Percentiles rank a stretch among this genome's conserved stretches.
Conservation (phyloP, 2,888 invertebrate species). For the Elgonia sp. region DNA sequence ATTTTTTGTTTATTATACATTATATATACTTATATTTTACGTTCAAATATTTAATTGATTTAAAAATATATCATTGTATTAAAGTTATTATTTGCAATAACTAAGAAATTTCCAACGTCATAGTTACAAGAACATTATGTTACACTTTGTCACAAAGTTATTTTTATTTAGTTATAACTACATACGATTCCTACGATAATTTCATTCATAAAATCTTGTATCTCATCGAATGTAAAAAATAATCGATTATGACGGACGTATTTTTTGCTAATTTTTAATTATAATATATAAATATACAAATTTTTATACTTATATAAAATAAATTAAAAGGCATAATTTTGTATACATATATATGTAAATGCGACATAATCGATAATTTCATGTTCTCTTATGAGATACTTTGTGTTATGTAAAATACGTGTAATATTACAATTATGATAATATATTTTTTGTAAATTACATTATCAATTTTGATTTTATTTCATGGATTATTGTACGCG, state of each 20-base stretch:
- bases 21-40: too few species aligned
- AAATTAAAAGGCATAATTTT: not conserved
- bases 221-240: not conserved
- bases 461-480: conserved; percentile 52
- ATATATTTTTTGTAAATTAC: conserved; percentile 42
- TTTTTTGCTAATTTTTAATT: not conserved
- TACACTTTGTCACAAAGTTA: not conserved
- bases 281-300: not conserved
- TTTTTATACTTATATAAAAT: not conserved
- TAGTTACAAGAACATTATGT: not conserved
- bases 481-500: conserved; percentile 74
- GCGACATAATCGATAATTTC: not conserved
- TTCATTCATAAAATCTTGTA: not conserved
- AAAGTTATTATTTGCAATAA: too few species aligned
- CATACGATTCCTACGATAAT: not conserved
- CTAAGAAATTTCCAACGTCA: too few species aligned
- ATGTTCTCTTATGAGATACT: conserved; percentile 4
- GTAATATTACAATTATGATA: conserved; percentile 21
- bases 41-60: too few species aligned
- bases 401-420: conserved; percentile 39
- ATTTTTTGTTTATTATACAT: too few species aligned
- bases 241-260: not conserved
- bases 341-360: not conserved
- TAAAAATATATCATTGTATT: too few species aligned
- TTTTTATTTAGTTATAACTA: too few species aligned